Evolutionary conservation across 1,140 invertebrate species (phyloP).

Genomic region (Cryptotermes secundus): DNA sequence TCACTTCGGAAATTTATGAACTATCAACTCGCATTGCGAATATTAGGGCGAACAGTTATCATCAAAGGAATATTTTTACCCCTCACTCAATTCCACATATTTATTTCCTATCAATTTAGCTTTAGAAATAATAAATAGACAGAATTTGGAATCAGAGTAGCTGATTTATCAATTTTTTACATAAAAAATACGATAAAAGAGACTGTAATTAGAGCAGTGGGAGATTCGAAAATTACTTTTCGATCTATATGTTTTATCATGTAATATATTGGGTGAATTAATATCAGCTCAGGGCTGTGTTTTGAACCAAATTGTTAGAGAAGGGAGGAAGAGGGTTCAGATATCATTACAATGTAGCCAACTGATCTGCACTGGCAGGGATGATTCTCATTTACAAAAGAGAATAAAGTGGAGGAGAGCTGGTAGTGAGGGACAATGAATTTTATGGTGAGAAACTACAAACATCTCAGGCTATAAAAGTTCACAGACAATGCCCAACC

Average conservation of each 20-base stretch:
- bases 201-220: not conserved
- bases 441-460: no score
- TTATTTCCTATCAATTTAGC: not conserved
- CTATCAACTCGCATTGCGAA: not conserved
- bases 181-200: not conserved
- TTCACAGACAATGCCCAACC: no score
- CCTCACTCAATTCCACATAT: not conserved
- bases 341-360: not conserved
- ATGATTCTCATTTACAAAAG: not conserved
- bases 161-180: not conserved
- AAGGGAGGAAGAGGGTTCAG: not conserved
- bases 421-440: no score
- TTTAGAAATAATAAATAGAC: not conserved
- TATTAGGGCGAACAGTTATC: not conserved
- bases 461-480: no score
- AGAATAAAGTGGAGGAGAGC: no score
- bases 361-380: not conserved
- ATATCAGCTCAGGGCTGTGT: not conserved
- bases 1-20: conserved; percentile 4
- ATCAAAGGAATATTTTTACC: not conserved
- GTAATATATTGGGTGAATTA: not conserved
- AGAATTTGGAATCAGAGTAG: not conserved
- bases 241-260: not conserved
- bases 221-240: not conserved
- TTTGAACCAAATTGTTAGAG: not conserved